A percentile compares a stretch with the other conserved stretches of the same genome.
These are phyloP conservation scores for Hirtodrosophila alboralis DNA, from an alignment of 2,888 invertebrate species.

Conservation along the genomic window DNA sequence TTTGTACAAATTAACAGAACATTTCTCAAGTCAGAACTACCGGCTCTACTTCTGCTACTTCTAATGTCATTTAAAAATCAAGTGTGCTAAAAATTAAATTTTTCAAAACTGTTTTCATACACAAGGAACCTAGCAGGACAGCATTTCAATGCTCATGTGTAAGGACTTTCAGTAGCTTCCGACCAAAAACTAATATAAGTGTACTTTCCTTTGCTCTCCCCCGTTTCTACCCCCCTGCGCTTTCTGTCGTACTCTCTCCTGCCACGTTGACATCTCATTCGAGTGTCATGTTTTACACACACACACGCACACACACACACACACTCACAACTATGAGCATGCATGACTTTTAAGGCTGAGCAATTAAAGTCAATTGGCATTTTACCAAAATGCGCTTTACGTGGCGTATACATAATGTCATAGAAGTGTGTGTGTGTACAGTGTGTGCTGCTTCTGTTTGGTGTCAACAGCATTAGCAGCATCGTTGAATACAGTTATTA, in stretches of 20 bases:
- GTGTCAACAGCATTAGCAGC: conserved; percentile 56
- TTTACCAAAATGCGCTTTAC: conserved; percentile 67
- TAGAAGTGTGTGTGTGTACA: conserved; percentile 12
- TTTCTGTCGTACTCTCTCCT: conserved; percentile 5
- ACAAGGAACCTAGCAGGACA: conserved; percentile 3
- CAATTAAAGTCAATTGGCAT: conserved; percentile 80
- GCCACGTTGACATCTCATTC: conserved; percentile 35
- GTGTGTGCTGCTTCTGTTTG: conserved; percentile 3
- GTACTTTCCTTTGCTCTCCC: conserved; percentile 10
- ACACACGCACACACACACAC: conserved; percentile 8
- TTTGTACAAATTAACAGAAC: conserved; percentile 67
- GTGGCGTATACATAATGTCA: conserved; percentile 66
- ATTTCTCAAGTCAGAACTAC: conserved; percentile 24
- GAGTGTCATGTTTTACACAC: conserved; percentile 36
- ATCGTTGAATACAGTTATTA: conserved; percentile 60
- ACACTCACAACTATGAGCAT: conserved; percentile 16
- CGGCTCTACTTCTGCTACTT: background rate
- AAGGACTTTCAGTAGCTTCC: conserved; percentile 62
- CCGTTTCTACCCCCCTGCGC: no score
- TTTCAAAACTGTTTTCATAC: conserved; percentile 45
- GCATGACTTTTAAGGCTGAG: conserved; percentile 60
- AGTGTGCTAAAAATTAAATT: conserved; percentile 73
- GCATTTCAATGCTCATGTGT: conserved; percentile 44
- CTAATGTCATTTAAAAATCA: conserved; percentile 54
- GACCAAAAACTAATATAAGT: conserved; percentile 67